Conservation (phyloP, 2,888 invertebrate species). For the Argyresthia albistria region DNA sequence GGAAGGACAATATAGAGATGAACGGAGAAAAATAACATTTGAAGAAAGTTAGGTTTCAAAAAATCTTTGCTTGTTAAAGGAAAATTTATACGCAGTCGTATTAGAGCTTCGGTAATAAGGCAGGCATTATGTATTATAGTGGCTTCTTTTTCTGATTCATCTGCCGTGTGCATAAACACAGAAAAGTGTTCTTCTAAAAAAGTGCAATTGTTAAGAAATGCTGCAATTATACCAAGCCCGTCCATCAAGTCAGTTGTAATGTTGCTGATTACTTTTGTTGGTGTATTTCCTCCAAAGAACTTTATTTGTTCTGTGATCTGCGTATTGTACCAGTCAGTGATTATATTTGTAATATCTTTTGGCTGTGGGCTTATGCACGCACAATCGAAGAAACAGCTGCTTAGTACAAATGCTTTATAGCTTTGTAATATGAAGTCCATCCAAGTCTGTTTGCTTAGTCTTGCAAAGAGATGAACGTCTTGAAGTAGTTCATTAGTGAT, state of each 20-base stretch:
- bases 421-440: slow-evolving; percentile 74
- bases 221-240: slow-evolving; percentile 67
- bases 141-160: slow-evolving; percentile 39
- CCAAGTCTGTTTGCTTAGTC: slow-evolving; percentile 69
- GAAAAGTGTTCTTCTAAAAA: slow-evolving; percentile 61
- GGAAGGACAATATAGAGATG: slow-evolving; percentile 72
- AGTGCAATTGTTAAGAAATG: slow-evolving; percentile 71
- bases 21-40: slow-evolving; percentile 71
- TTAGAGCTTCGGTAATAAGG: slow-evolving; percentile 67
- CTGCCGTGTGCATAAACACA: slow-evolving; percentile 44
- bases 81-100: slow-evolving; percentile 66
- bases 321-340: slow-evolving; percentile 47
- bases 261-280: slow-evolving; percentile 41
- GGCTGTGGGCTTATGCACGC: slow-evolving; percentile 29
- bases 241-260: slow-evolving; percentile 68
- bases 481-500: slow-evolving; percentile 31
- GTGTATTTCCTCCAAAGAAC: slow-evolving; percentile 18
- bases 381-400: slow-evolving; percentile 59
- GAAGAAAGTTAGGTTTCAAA: slow-evolving; percentile 62
- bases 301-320: slow-evolving; percentile 35
- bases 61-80: slow-evolving; percentile 66
- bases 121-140: slow-evolving; percentile 71
- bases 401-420: slow-evolving; percentile 71
- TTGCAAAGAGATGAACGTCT: slow-evolving; percentile 33
- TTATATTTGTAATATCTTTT: slow-evolving; percentile 37